Percentiles rank a stretch among this genome's conserved stretches.
Evolutionary conservation across 2,797 vertebrate species (phyloP).

Genomic region (Scyliorhinus canicula): DNA sequence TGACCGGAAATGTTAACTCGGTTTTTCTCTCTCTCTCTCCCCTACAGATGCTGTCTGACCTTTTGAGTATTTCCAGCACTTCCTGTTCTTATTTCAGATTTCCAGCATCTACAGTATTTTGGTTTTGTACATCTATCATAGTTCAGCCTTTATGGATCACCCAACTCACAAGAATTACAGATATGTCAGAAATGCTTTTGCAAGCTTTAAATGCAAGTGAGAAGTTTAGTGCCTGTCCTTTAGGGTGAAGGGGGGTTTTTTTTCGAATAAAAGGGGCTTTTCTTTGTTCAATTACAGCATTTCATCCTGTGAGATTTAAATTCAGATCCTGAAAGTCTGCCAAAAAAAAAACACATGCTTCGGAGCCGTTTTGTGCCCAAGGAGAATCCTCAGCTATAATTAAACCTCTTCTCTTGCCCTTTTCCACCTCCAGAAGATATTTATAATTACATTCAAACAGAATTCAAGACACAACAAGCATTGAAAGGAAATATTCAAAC

Average conservation of each 20-base stretch:
- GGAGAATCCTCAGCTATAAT: neutral
- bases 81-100: too few relatives aligned
- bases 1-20: neutral
- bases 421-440: neutral
- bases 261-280: neutral
- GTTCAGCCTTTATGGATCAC: neutral
- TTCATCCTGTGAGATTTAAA: neutral
- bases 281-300: neutral
- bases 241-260: neutral
- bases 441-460: neutral
- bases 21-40: too few relatives aligned
- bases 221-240: neutral
- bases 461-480: slow-evolving; percentile 29
- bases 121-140: neutral
- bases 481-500: neutral
- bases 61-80: neutral
- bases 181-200: neutral
- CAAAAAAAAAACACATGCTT: neutral
- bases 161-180: neutral
- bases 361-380: neutral
- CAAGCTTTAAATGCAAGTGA: neutral
- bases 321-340: neutral
- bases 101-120: neutral
- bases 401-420: neutral
- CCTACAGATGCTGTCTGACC: neutral